Percentiles rank a stretch among this genome's conserved stretches.
These are phyloP conservation scores for Metellina segmentata DNA, from an alignment of 2,888 invertebrate genomes.

Conservation along the genomic window DNA sequence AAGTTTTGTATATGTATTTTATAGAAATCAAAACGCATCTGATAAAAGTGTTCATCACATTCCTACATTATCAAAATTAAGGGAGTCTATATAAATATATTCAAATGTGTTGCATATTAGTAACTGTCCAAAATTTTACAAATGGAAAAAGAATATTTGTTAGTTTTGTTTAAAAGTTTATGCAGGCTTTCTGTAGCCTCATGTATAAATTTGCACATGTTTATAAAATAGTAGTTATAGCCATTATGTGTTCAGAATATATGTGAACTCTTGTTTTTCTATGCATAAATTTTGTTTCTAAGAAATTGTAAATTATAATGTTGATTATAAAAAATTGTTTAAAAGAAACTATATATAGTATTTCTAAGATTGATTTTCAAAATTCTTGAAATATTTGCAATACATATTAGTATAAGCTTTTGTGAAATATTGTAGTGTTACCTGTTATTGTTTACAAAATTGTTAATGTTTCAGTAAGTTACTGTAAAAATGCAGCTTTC, in stretches of 20 bases:
- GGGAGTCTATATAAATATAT: not conserved
- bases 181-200: not conserved
- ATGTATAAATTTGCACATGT: not conserved
- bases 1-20: conserved; percentile 16
- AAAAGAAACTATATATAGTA: no score
- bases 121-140: not conserved
- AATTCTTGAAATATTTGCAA: not conserved
- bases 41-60: not conserved
- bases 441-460: conserved; percentile 52
- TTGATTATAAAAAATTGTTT: not conserved
- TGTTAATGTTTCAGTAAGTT: conserved; percentile 40
- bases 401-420: not conserved
- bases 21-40: conserved; percentile 26
- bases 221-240: not conserved
- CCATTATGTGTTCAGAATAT: not conserved
- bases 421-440: not conserved
- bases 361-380: no score
- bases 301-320: not conserved
- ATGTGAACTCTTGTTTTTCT: not conserved
- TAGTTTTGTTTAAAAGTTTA: not conserved
- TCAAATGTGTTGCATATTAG: not conserved
- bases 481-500: conserved; percentile 19
- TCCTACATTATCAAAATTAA: not conserved
- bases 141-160: not conserved
- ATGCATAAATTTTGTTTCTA: not conserved